phyloP scores from a whole-genome alignment of 1,140 invertebrate species.

The Drosophila tsacasi region DNA sequence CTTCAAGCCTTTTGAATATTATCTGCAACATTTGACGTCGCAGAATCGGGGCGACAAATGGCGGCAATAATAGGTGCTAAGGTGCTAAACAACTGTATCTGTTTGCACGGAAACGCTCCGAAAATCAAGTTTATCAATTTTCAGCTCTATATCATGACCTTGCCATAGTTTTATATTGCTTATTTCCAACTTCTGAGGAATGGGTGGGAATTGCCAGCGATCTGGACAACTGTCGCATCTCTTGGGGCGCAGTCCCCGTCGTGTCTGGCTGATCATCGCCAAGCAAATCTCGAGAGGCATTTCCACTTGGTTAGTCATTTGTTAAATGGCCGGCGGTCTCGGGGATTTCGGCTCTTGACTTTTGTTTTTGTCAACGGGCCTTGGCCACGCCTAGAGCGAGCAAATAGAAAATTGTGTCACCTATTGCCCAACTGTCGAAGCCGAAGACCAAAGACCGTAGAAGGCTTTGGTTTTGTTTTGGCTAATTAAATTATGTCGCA shows the following conservation, averaged over 20 bases:
- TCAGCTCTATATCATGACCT: slow-evolving; percentile 29
- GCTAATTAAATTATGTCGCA: slow-evolving; percentile 32
- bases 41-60: slow-evolving; percentile 51
- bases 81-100: slow-evolving; percentile 57
- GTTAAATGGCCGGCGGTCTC: slow-evolving; percentile 55
- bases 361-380: slow-evolving; percentile 35
- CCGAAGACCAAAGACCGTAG: slow-evolving; percentile 2
- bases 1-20: slow-evolving; percentile 33
- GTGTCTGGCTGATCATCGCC: slow-evolving; percentile 57
- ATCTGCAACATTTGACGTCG: slow-evolving; percentile 58
- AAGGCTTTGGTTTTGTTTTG: slow-evolving; percentile 21
- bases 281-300: slow-evolving; percentile 41
- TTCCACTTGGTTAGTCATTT: slow-evolving; percentile 80
- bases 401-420: slow-evolving; percentile 71
- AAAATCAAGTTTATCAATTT: slow-evolving; percentile 65
- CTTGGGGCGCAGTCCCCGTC: slow-evolving; percentile 33
- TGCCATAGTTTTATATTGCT: slow-evolving; percentile 28
- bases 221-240: slow-evolving; percentile 53
- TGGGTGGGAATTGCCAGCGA: slow-evolving; percentile 18
- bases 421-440: slow-evolving; percentile 53
- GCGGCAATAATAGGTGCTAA: slow-evolving; percentile 28
- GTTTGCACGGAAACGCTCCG: slow-evolving; percentile 12
- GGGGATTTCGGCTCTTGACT: slow-evolving; percentile 8
- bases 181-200: slow-evolving; percentile 17
- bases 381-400: slow-evolving; percentile 50